phyloP scores from a whole-genome alignment of 2,888 invertebrate genomes.

The Agrypnus murinus region DNA sequence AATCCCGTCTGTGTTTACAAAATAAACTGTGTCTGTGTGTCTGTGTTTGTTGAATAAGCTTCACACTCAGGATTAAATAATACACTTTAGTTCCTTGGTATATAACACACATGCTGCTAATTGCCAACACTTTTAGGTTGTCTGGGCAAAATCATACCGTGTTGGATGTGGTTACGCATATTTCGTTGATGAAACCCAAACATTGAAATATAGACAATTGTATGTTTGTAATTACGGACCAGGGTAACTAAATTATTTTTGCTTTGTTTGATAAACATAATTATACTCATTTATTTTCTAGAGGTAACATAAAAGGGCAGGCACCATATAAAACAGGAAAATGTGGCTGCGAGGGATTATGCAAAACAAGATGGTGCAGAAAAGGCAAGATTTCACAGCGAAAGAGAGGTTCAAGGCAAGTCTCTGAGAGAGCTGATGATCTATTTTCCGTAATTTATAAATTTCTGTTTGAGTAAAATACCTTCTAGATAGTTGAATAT shows the following conservation, averaged over 20 bases:
- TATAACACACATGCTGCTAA: too few species aligned
- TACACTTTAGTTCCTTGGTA: too few species aligned
- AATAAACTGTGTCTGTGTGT: too few species aligned
- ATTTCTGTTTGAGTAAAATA: too few species aligned
- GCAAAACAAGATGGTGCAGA: neutral
- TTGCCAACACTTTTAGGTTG: conserved; percentile 13
- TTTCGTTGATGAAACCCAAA: neutral
- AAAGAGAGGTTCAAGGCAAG: too few species aligned
- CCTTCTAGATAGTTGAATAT: too few species aligned
- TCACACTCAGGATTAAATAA: too few species aligned
- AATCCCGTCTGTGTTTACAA: too few species aligned
- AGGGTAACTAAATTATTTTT: conserved; percentile 29
- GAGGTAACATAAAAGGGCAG: conserved; percentile 12
- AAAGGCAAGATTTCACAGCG: too few species aligned
- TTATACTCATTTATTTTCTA: conserved; percentile 9
- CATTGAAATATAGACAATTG: conserved; percentile 6
- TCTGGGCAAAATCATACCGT: conserved; percentile 28
- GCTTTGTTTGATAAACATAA: neutral
- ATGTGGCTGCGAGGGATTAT: conserved; percentile 14
- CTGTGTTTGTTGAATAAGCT: too few species aligned
- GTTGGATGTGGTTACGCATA: conserved; percentile 38
- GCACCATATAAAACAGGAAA: conserved; percentile 12
- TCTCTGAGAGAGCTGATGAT: too few species aligned
- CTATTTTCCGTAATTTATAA: too few species aligned
- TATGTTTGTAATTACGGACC: conserved; percentile 45